Base-by-base conservation (phyloP, 2,888 invertebrate genomes). In the Hololepta plana region DNA sequence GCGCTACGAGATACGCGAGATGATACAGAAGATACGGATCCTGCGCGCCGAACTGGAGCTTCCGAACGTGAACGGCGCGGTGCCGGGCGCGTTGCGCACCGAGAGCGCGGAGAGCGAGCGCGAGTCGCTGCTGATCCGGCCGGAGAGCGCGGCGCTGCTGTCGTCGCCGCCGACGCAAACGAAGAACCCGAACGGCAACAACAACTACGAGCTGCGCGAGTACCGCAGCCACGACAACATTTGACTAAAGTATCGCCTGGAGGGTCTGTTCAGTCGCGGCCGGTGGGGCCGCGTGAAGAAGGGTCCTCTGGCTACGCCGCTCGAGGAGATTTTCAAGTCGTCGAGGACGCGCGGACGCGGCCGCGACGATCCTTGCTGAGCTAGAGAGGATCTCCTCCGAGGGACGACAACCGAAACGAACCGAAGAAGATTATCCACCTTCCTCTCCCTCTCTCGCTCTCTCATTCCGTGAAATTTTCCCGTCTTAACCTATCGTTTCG, bases 11-110 rank as follows among this genome's bases (percentile, higher is more conserved):
- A 82, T 84, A 47, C 69, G 76, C 38, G 85, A 85, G 55, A 85
- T 85, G 85, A 82, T 85, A 47, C 81, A 84, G 53, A 85, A 85
- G 60, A 85, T 85, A 49, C 72, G 75, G 45, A 67, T 85, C 49
- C 60, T 85, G 34, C 69, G 69, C 42, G 69, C 65, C 32, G 76
- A 77, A 46, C 51, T 67, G 36, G 65, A 68, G 33, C 32, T 53
- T 36, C 51, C 67, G 20, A 63, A 62, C 29, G 58, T 58, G 14
- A 67, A 67, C 43, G 66, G 67, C 10, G 62, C 64, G 23, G 64
- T 67, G 32, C 62, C 67, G n/a, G 59, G 63, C 12, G 38, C 49
- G 14, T 33, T 53, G 12, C 41, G 50, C 25, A 47, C 49, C 15
- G 50, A 49, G 23, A 47, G 50, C 24, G 57, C 62, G 11, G 64